Evolutionary conservation across 2,888 invertebrate species (phyloP), one percentile per base, ranked within the genome.

Genomic region (Dryocosmus kuriphilus): DNA sequence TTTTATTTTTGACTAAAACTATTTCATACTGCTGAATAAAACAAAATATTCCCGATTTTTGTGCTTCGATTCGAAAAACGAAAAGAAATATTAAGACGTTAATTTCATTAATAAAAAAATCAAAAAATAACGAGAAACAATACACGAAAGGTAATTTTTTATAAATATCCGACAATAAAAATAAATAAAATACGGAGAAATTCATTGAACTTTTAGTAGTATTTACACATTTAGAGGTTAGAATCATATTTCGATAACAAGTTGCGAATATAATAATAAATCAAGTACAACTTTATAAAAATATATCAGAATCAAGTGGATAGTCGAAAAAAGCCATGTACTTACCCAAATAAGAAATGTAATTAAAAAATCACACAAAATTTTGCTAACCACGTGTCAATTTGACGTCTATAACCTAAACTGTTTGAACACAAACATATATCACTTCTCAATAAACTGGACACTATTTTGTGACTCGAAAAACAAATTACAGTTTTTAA

Each of bases 331-430:
- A 22, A 24, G 3, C 3, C 3, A 0, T 38, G 1, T 6, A 41
- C 65, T 65, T 24, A 65, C 41, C 16, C 24, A 24, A 65, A 38
- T 2, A 38, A 38, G 11, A 41, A 65, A 65, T 65, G 6, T 16
- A 24, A 41, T 38, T 16, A 24, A 65, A 41, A 38, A 65, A 14
- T 16, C 7, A 65, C 35, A 38, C 14, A 65, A 38, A 16, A 38
- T 65, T 65, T 19, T 41, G 41, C 6, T 16, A 38, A 22, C 11
- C 65, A 65, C 65, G 65, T 65, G 65, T n/a, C n/a, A n/a, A n/a
- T n/a, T n/a, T n/a, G n/a, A n/a, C n/a, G n/a, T 22, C 63, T 63
- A 35, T 35, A 63, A 63, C 63, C 35, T 63, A 35, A 3, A 30
- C 16, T 3, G 41, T 16, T 46, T 46, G 5, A 7, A 32, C 41